Percentiles rank a stretch among this genome's conserved stretches.
Evolutionary conservation across 1,140 invertebrate species (phyloP).

Genomic region (Danaus plexippus): DNA sequence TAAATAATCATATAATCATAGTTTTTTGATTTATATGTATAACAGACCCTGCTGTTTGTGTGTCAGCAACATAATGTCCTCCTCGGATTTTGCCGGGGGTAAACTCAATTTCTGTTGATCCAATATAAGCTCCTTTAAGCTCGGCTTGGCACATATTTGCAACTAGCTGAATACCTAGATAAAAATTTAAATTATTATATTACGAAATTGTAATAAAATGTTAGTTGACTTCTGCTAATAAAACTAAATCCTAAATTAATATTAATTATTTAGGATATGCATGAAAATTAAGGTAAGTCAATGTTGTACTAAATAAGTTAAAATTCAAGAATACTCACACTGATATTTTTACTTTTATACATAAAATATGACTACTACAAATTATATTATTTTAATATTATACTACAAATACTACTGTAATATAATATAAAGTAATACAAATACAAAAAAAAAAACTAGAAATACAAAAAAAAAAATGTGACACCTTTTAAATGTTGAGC

Average conservation of each 20-base stretch:
- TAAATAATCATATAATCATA: neutral
- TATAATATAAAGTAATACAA: too few relatives aligned
- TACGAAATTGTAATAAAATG: neutral
- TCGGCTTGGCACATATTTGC: conserved; percentile 79
- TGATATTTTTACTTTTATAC: conserved; percentile 1
- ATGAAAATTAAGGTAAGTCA: too few relatives aligned
- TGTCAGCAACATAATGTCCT: conserved; percentile 78
- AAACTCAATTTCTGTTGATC: conserved; percentile 85
- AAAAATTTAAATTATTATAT: conserved; percentile 8
- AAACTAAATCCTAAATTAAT: too few relatives aligned
- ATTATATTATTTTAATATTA: too few relatives aligned
- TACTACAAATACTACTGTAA: too few relatives aligned
- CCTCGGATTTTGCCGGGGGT: conserved; percentile 75
- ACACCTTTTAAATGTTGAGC: conserved; percentile 89
- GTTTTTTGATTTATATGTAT: neutral
- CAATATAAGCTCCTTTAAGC: conserved; percentile 77
- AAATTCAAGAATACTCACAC: neutral
- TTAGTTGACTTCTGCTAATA: too few relatives aligned
- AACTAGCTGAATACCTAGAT: conserved; percentile 80
- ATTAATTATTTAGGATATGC: too few relatives aligned
- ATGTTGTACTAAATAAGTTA: too few relatives aligned
- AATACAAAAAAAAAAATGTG: too few relatives aligned
- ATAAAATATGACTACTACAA: neutral
- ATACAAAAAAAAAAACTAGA: too few relatives aligned
- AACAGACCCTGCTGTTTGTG: conserved; percentile 83